Conservation (phyloP, 2,797 vertebrate species). For the Acipenser transmontanus region DNA sequence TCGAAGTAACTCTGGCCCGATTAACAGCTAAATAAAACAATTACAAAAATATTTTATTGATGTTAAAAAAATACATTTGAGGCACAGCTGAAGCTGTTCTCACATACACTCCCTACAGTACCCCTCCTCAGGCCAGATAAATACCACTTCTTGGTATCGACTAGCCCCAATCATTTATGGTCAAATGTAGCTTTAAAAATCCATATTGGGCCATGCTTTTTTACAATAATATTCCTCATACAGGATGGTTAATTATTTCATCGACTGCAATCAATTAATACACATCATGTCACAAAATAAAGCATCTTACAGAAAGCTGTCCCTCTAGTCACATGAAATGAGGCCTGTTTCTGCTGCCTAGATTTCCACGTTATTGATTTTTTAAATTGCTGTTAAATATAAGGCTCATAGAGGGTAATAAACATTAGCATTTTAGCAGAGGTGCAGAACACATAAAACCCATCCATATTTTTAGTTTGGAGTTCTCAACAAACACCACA, state of each 20-base stretch:
- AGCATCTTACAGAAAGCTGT: slow-evolving; percentile 23
- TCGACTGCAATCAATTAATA: slow-evolving; percentile 58
- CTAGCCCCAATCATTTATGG: slow-evolving; percentile 45
- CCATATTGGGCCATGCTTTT: slow-evolving; percentile 39
- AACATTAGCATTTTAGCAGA: not conserved
- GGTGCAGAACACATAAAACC: not conserved
- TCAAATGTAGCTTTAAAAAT: slow-evolving; percentile 36
- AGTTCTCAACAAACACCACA: too few relatives aligned
- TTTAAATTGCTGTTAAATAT: slow-evolving; percentile 31
- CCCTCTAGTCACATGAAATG: slow-evolving; percentile 40
- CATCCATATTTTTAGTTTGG: too few relatives aligned
- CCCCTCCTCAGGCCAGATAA: slow-evolving; percentile 44
- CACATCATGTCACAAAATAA: slow-evolving; percentile 53
- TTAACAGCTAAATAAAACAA: slow-evolving; percentile 7
- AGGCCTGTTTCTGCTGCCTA: slow-evolving; percentile 36
- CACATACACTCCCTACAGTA: slow-evolving; percentile 30
- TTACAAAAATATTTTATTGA: not conserved
- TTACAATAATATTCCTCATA: slow-evolving; percentile 47
- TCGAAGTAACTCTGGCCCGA: not conserved
- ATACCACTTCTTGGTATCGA: slow-evolving; percentile 42
- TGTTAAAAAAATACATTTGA: too few relatives aligned
- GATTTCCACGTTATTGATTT: slow-evolving; percentile 23
- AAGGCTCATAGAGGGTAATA: not conserved
- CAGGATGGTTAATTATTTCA: slow-evolving; percentile 52
- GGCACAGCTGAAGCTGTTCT: slow-evolving; percentile 30